Evolutionary conservation across 2,113 vertebrate species (phyloP).

Genomic region (Istiophorus platypterus): DNA sequence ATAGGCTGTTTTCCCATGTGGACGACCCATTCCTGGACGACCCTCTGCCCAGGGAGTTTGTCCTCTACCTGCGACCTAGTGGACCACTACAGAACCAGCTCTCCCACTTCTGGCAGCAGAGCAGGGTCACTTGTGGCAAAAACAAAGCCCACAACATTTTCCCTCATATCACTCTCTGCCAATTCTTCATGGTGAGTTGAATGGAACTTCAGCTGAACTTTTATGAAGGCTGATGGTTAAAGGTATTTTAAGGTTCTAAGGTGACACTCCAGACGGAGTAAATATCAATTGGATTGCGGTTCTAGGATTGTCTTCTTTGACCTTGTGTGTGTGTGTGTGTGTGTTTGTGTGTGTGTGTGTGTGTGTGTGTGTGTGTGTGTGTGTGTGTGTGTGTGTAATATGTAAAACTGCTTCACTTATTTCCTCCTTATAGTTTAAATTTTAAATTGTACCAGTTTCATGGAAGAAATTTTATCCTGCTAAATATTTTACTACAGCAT

Average conservation of each 20-base stretch:
- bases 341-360: too few species aligned
- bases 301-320: too few species aligned
- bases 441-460: too few species aligned
- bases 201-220: not conserved
- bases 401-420: too few species aligned
- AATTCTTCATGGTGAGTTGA: constrained; percentile 94
- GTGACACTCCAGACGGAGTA: not conserved
- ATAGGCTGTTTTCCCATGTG: constrained; percentile 96
- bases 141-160: constrained; percentile 99
- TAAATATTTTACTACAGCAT: not conserved
- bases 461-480: too few species aligned
- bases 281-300: not conserved
- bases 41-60: constrained; percentile 93
- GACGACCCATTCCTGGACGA: constrained; percentile 96
- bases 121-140: constrained; percentile 93
- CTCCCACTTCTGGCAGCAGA: constrained; percentile 97
- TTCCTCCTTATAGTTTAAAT: not conserved
- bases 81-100: constrained; percentile 95
- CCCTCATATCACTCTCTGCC: constrained; percentile 97
- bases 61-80: constrained; percentile 95
- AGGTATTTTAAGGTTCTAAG: not conserved
- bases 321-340: too few species aligned
- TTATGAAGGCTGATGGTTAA: not conserved
- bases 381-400: too few species aligned
- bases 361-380: too few species aligned